These are phyloP conservation scores for Xerus rutilus DNA, from an alignment of 2,797 vertebrate species.

Conservation along the genomic window DNA sequence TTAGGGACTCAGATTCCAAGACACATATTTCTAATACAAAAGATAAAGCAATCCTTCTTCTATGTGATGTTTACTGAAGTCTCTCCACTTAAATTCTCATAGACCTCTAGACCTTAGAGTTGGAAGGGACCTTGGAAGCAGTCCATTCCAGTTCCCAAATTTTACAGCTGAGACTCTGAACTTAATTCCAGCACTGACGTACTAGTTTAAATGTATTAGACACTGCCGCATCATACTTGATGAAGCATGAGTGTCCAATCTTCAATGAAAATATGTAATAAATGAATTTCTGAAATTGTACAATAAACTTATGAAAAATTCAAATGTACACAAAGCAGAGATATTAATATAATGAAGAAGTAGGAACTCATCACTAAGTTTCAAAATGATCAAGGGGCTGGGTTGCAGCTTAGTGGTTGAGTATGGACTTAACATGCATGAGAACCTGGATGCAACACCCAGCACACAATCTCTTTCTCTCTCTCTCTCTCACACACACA, in stretches of 20 bases:
- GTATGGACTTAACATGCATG: not conserved
- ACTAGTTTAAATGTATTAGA: slow-evolving; percentile 40
- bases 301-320: slow-evolving; percentile 37
- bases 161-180: slow-evolving; percentile 49
- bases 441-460: not conserved
- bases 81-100: slow-evolving; percentile 33
- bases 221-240: not conserved
- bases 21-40: not conserved
- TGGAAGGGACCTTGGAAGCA: slow-evolving; percentile 28
- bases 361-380: not conserved
- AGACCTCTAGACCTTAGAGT: not conserved
- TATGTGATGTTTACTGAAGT: not conserved
- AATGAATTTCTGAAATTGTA: slow-evolving; percentile 28
- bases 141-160: not conserved
- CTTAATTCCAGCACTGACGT: not conserved
- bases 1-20: not conserved
- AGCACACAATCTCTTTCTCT: not conserved
- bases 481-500: too few relatives aligned
- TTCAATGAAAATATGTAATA: slow-evolving; percentile 34
- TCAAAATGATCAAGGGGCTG: not conserved
- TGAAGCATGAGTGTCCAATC: not conserved
- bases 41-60: not conserved
- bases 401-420: too few relatives aligned
- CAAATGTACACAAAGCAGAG: slow-evolving; percentile 12
- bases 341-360: not conserved